Evolutionary conservation across 2,113 vertebrate species (phyloP), one percentile per base, ranked within the genome.

Genomic region (Seriola rivoliana): DNA sequence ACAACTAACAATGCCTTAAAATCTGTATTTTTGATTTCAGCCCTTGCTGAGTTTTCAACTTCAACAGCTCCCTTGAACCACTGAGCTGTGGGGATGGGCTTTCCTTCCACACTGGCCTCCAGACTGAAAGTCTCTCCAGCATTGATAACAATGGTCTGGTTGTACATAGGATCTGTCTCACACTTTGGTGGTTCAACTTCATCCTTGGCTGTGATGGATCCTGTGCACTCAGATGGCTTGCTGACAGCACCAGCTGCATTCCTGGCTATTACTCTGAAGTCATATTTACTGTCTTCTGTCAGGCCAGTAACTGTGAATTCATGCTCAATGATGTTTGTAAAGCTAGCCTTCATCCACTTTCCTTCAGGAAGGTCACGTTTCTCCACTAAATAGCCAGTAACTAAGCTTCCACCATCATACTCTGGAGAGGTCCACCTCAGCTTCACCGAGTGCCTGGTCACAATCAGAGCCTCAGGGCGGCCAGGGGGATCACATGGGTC

Each of bases 281-380:
- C 98, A 17, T 99, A 99, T 94, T 96, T 97, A 81, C 94, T 93
- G 84, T 98, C 97, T 95, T 99, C 98, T 76, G 93, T 97, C 75
- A 99, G 95, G n/a, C 98, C 97, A 75, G 96, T 96, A 68, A 99
- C 97, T 80, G 95, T 97, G 90, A 99, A 99, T 64, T 98, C 96
- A 63, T 95, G 97, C 91, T 97, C 97, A 93, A 96, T 96, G 25
- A 99, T 73, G 81, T 98, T 99, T 88, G 98, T 94, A 89, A 99
- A 99, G 78, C 98, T 99, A 19, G 98, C 97, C 94, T 99, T 99
- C 98, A 99, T 99, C 98, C 98, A 99, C 50, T 97, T 97, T 76
- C 98, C 98, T 13, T 99, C 97, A 77, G 98, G 98, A 52, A 99
- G 95, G 82, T 99, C 96, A 84, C 97, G 96, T 92, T 99, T 99